Conservation (phyloP, 2,113 vertebrate species). For the Carassius auratus region DNA sequence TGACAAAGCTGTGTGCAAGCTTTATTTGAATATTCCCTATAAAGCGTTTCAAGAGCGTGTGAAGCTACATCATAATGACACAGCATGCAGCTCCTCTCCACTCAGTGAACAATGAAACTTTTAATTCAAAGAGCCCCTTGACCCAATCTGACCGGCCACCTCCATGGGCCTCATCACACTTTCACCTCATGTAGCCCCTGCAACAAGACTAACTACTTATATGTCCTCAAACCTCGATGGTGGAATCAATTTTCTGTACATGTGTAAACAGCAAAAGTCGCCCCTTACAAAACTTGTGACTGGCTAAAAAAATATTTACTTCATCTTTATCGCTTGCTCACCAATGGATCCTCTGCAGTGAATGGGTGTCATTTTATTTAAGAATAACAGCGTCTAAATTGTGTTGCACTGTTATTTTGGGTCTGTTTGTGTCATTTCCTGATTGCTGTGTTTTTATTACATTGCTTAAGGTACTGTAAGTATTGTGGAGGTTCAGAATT, state of each 20-base stretch:
- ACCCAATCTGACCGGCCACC: not conserved
- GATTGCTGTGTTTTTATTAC: not conserved
- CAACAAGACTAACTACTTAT: conserved; percentile 2
- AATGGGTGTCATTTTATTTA: not conserved
- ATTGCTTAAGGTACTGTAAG: too few relatives aligned
- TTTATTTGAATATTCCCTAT: conserved; percentile 43
- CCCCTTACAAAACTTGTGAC: too few relatives aligned
- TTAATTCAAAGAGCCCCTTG: not conserved
- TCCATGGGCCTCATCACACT: not conserved
- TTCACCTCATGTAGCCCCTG: not conserved
- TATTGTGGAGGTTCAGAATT: too few relatives aligned
- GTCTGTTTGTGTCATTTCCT: not conserved
- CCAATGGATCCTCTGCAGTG: too few relatives aligned
- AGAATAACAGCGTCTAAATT: not conserved
- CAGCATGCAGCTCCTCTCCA: conserved; percentile 21
- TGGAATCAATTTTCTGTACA: not conserved
- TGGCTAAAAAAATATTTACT: too few relatives aligned
- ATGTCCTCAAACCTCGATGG: not conserved
- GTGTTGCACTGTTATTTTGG: not conserved
- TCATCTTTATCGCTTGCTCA: too few relatives aligned
- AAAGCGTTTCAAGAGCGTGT: conserved; percentile 15
- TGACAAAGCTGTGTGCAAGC: conserved; percentile 7
- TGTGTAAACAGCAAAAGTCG: not conserved
- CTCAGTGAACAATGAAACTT: not conserved
- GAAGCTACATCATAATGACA: conserved; percentile 39